These are phyloP conservation scores for Papilio glaucus DNA, from an alignment of 1,140 invertebrate species.

Conservation along the genomic window DNA sequence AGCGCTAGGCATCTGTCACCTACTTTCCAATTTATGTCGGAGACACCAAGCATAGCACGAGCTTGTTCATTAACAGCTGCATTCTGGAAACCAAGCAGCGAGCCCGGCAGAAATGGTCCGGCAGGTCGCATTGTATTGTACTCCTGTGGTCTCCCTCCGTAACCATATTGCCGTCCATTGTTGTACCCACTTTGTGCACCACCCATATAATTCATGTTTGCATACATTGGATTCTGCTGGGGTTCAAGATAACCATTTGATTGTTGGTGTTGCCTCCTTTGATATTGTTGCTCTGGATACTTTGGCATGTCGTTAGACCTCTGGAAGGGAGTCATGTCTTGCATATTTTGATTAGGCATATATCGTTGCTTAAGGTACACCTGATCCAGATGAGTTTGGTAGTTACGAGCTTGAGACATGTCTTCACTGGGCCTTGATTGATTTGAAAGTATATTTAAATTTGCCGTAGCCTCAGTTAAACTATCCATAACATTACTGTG, in stretches of 20 bases:
- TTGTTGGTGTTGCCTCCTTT: slow-evolving; percentile 54
- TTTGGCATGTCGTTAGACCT: slow-evolving; percentile 64
- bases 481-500: slow-evolving; percentile 66
- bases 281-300: slow-evolving; percentile 58
- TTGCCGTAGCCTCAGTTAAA: slow-evolving; percentile 72
- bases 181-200: slow-evolving; percentile 53
- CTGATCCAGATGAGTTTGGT: slow-evolving; percentile 58
- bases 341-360: slow-evolving; percentile 56
- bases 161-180: slow-evolving; percentile 63
- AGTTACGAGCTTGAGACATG: slow-evolving; percentile 53
- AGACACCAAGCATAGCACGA: slow-evolving; percentile 81
- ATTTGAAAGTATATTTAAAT: slow-evolving; percentile 69
- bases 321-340: slow-evolving; percentile 61
- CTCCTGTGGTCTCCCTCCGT: slow-evolving; percentile 67
- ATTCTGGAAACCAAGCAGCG: slow-evolving; percentile 85
- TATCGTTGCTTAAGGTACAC: slow-evolving; percentile 60
- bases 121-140: slow-evolving; percentile 55
- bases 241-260: slow-evolving; percentile 73
- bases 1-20: slow-evolving; percentile 94
- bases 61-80: slow-evolving; percentile 85
- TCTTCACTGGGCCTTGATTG: slow-evolving; percentile 60
- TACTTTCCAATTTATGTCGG: slow-evolving; percentile 86
- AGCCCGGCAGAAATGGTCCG: slow-evolving; percentile 83
- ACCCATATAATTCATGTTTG: slow-evolving; percentile 63
- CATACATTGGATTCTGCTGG: slow-evolving; percentile 59